phyloP scores from a whole-genome alignment of 2,888 invertebrate species.

The Scrobipalpa costella region DNA sequence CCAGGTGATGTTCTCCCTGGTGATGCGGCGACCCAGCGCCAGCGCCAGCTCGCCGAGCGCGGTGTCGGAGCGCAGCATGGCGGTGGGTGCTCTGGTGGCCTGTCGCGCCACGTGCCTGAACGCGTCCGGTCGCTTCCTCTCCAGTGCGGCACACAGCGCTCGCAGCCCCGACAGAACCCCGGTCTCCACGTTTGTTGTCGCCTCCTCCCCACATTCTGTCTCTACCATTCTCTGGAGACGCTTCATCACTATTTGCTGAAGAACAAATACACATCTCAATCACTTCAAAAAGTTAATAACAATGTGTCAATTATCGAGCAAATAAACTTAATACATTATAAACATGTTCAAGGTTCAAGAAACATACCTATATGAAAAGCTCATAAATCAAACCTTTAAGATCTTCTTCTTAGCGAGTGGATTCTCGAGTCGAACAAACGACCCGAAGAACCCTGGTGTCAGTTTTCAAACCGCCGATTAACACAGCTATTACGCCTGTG shows the following conservation, averaged over 20 bases:
- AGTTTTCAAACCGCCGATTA: too few species aligned
- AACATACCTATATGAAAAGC: too few species aligned
- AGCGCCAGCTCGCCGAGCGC: constrained; percentile 83
- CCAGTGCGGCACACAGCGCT: constrained; percentile 85
- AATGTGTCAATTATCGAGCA: too few species aligned
- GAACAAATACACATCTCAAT: too few species aligned
- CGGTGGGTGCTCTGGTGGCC: constrained; percentile 82
- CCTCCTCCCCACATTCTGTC: constrained; percentile 79
- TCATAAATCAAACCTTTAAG: too few species aligned
- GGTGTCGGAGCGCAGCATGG: constrained; percentile 82
- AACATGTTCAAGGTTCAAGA: too few species aligned
- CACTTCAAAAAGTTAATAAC: too few species aligned
- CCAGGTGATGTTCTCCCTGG: constrained; percentile 88
- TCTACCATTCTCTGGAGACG: constrained; percentile 74
- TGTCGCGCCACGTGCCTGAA: constrained; percentile 87
- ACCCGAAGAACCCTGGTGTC: too few species aligned
- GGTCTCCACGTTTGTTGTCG: constrained; percentile 70
- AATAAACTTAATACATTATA: too few species aligned
- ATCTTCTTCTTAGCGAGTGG: too few species aligned
- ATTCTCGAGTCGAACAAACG: too few species aligned
- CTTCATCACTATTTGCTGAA: constrained; percentile 71
- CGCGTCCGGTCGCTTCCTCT: constrained; percentile 88
- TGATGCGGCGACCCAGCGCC: constrained; percentile 86
- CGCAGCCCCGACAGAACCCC: constrained; percentile 69
- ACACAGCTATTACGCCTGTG: too few species aligned